A percentile compares a stretch with the other conserved stretches of the same genome.
Evolutionary conservation across 2,888 invertebrate species (phyloP).

Genomic region (Eudasyphora cyanicolor): DNA sequence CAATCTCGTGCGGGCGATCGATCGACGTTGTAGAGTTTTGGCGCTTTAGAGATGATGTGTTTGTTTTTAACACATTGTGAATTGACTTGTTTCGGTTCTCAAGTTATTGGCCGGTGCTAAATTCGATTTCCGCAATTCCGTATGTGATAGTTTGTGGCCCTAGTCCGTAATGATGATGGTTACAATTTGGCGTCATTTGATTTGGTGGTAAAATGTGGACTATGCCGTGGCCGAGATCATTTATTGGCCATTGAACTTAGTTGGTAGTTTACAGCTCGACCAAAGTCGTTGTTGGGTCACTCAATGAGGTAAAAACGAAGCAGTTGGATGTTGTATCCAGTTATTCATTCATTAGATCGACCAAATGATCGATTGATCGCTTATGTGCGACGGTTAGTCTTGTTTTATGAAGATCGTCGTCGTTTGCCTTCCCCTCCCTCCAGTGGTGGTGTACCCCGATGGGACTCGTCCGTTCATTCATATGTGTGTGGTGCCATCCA

Average conservation of each 20-base stretch:
- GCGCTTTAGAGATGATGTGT: not conserved
- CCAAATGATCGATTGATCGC: constrained; percentile 49
- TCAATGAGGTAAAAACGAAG: not conserved
- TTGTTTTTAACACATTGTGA: not conserved
- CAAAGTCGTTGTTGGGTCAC: not conserved
- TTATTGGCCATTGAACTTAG: constrained; percentile 46
- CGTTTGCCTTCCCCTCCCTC: not conserved
- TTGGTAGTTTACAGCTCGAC: not conserved
- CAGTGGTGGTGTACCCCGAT: not conserved
- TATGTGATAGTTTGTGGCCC: not conserved
- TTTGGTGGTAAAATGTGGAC: not conserved
- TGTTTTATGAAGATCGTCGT: not conserved
- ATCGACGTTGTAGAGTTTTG: not conserved
- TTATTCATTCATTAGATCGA: constrained; percentile 45
- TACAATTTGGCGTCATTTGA: not conserved
- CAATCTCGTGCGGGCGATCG: not conserved
- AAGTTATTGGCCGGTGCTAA: not conserved
- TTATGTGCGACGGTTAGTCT: constrained; percentile 20
- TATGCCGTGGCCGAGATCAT: constrained; percentile 15
- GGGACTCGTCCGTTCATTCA: constrained; percentile 32
- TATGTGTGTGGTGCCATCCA: constrained; percentile 5
- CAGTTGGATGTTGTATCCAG: no score
- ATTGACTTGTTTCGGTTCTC: not conserved
- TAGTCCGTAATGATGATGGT: constrained; percentile 1
- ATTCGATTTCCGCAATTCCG: not conserved